Percentiles rank a stretch among this genome's conserved stretches.
These are phyloP conservation scores for Orthonyx spaldingii DNA, from an alignment of 2,113 vertebrate species.

Conservation along the genomic window DNA sequence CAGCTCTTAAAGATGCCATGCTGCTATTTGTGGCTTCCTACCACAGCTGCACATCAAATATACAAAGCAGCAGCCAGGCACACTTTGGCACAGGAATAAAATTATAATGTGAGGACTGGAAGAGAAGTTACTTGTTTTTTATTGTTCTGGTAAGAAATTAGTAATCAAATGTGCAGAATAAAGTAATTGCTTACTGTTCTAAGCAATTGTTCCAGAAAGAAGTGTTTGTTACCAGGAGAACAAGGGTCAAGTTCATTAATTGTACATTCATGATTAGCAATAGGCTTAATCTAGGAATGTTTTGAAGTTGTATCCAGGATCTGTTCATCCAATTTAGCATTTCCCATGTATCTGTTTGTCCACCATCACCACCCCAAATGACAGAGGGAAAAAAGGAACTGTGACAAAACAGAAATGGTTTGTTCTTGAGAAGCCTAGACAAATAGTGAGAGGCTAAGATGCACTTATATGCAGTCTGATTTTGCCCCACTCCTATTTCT, in stretches of 20 bases:
- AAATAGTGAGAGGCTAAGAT: neutral
- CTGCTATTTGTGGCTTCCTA: conserved; percentile 42
- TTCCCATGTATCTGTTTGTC: neutral
- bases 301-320: neutral
- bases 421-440: too few species aligned
- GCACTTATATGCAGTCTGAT: neutral
- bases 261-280: neutral
- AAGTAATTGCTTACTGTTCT: neutral
- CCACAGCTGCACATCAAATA: conserved; percentile 42
- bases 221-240: neutral
- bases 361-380: neutral
- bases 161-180: conserved; percentile 37
- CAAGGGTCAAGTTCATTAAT: neutral
- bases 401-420: neutral
- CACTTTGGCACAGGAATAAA: neutral
- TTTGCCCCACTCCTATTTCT: neutral
- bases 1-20: neutral
- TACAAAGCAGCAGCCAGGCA: conserved; percentile 2
- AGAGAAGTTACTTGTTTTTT: neutral
- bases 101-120: conserved; percentile 1
- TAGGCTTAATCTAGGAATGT: neutral
- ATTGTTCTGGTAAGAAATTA: conserved; percentile 47
- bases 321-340: neutral
- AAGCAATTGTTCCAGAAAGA: conserved; percentile 9
- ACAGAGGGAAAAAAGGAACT: neutral